Base-by-base conservation (phyloP, 2,113 vertebrate genomes). In the Phocoena phocoena region DNA sequence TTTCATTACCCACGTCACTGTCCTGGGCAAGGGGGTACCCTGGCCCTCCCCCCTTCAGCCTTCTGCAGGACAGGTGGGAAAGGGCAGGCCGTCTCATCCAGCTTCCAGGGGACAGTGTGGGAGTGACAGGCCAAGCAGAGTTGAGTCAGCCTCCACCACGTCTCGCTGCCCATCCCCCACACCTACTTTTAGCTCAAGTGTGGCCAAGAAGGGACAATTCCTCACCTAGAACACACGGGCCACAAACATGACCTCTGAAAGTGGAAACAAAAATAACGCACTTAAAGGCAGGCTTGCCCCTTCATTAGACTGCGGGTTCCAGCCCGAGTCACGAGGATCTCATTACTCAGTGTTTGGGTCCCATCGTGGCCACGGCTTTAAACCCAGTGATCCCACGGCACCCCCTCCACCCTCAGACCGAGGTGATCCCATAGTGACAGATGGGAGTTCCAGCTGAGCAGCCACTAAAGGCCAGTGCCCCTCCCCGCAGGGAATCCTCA, bases 171-270 rank as follows among this genome's bases (percentile, higher is more conserved):
- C 13, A 2, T 23, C 88, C 38, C 81, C 47, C 41, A 86, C 77
- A 28, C 63, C 96, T 83, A 84, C 96, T 95, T 96, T 90, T 93
- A 94, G 96, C 94, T 82, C 62, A 14, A 41, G 58, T 18, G 68
- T 44, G 71, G 63, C 89, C 31, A 3, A 55, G 80, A 36, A 68
- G 47, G 26, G 79, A 60, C 4, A 0, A 18, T 10, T 55, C 92
- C 70, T 95, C 36, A 50, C 65, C 55, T 53, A 55, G 65, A 38
- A 38, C 71, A 26, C 55, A 8, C 0, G 1, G 55, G 44, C 84
- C 81, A 26, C 97, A 92, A 90, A 79, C 7, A 13, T 23, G 0
- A 12, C 76, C 85, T 95, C 41, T 26, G 71, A 36, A 83, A 77
- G n/a, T 3, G 55, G 79, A 90, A 88, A 90, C 68, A 63, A 76